Evolutionary conservation across 2,113 vertebrate species (phyloP).

Genomic region (Lota lota): DNA sequence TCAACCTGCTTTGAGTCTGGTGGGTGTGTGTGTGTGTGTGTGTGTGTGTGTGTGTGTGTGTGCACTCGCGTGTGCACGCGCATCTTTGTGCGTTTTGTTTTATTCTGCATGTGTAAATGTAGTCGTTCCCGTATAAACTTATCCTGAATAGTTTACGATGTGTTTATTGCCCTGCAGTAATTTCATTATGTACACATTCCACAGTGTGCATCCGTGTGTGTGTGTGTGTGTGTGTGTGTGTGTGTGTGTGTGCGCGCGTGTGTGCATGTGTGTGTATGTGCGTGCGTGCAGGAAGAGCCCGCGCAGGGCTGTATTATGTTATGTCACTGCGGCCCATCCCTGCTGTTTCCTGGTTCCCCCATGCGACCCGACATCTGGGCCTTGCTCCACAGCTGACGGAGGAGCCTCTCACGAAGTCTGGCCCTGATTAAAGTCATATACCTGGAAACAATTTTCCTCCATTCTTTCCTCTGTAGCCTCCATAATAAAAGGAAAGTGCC

Average conservation of each 20-base stretch:
- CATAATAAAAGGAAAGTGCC: conserved; percentile 64
- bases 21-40: too few relatives aligned
- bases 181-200: too few relatives aligned
- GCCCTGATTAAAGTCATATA: conserved; percentile 54
- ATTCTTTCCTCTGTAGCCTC: conserved; percentile 46
- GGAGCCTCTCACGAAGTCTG: conserved; percentile 35
- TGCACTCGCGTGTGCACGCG: too few relatives aligned
- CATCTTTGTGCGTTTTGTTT: background rate
- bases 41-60: too few relatives aligned
- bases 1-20: background rate
- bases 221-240: too few relatives aligned
- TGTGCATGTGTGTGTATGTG: too few relatives aligned
- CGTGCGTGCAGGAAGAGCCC: too few relatives aligned
- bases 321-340: conserved; percentile 30
- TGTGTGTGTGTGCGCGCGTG: too few relatives aligned
- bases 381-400: conserved; percentile 2
- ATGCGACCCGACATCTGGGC: conserved; percentile 23
- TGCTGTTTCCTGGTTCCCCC: background rate
- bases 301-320: conserved; percentile 6
- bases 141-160: background rate
- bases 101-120: background rate
- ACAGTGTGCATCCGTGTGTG: too few relatives aligned
- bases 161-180: background rate
- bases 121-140: too few relatives aligned
- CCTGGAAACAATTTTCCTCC: conserved; percentile 66